Conservation (phyloP, 2,113 vertebrate genomes). For the Chauna torquata region DNA sequence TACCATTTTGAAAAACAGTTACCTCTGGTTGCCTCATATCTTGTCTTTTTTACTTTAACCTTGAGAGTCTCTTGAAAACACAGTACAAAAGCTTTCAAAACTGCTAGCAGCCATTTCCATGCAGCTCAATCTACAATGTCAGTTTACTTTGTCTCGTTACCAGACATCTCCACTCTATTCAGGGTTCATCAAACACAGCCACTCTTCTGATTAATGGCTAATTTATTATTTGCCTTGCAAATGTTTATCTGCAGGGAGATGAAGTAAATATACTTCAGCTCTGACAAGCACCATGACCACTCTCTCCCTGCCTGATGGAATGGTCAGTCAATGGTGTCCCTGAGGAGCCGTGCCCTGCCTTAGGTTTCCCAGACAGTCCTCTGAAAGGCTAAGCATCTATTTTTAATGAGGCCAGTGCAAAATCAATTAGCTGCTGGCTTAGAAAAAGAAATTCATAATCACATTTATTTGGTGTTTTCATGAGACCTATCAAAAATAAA, state of each 20-base stretch:
- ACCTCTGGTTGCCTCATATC: neutral
- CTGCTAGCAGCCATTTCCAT: neutral
- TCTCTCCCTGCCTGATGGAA: constrained; percentile 63
- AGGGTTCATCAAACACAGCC: constrained; percentile 73
- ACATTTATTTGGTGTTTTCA: constrained; percentile 57
- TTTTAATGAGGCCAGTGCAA: constrained; percentile 80
- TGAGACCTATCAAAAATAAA: constrained; percentile 45
- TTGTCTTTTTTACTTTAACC: constrained; percentile 1
- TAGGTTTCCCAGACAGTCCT: constrained; percentile 72
- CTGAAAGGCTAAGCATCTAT: constrained; percentile 77
- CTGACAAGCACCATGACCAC: constrained; percentile 72
- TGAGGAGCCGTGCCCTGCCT: constrained; percentile 57
- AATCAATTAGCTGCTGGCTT: constrained; percentile 76
- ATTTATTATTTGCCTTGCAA: constrained; percentile 84
- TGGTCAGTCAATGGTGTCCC: constrained; percentile 78
- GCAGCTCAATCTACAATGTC: constrained; percentile 38
- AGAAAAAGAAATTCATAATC: constrained; percentile 73
- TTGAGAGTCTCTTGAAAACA: neutral
- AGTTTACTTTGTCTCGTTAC: constrained; percentile 67
- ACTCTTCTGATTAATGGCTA: constrained; percentile 77
- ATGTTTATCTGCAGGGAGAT: constrained; percentile 79
- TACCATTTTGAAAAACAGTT: neutral
- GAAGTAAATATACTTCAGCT: constrained; percentile 70
- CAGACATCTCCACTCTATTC: constrained; percentile 74
- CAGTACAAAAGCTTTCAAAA: constrained; percentile 11